Percentiles rank a stretch among this genome's conserved stretches.
Evolutionary conservation across 2,797 vertebrate species (phyloP).

Genomic region (Anguilla pacifica): DNA sequence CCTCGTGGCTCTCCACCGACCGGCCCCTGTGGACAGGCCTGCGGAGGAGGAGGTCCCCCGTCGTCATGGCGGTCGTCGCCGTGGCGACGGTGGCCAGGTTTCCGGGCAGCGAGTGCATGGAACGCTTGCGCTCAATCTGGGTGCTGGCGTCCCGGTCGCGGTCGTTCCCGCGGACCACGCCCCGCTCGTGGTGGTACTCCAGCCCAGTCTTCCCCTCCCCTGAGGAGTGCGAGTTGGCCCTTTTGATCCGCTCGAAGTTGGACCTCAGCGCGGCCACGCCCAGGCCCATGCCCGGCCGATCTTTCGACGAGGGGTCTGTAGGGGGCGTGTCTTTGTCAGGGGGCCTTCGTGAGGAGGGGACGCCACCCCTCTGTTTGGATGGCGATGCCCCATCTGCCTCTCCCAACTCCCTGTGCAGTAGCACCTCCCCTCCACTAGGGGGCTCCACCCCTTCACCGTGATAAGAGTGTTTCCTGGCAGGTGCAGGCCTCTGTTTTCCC

Average conservation of each 20-base stretch:
- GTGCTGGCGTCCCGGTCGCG: constrained; percentile 89
- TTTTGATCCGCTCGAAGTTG: constrained; percentile 90
- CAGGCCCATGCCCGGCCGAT: constrained; percentile 83
- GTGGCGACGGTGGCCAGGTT: constrained; percentile 67
- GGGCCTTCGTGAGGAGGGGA: constrained; percentile 66
- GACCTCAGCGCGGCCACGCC: constrained; percentile 89
- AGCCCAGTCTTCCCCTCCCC: constrained; percentile 85
- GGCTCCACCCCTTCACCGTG: constrained; percentile 79
- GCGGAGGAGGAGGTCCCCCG: constrained; percentile 68
- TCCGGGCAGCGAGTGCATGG: constrained; percentile 80
- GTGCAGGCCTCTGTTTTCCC: constrained; percentile 75
- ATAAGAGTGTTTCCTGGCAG: constrained; percentile 80
- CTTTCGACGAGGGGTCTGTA: constrained; percentile 71
- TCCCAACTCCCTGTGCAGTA: constrained; percentile 69
- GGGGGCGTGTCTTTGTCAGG: constrained; percentile 75
- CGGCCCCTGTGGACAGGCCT: constrained; percentile 80
- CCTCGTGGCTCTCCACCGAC: constrained; percentile 83
- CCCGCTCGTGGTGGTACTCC: constrained; percentile 93
- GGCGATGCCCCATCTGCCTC: constrained; percentile 81
- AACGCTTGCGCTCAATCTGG: constrained; percentile 90
- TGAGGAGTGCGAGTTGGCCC: constrained; percentile 79
- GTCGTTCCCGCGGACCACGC: constrained; percentile 89
- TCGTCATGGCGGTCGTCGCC: constrained; percentile 52
- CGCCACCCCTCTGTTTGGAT: constrained; percentile 74
- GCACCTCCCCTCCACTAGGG: constrained; percentile 66